Conservation (phyloP, 2,797 vertebrate species). For the Eulemur coronatus region DNA sequence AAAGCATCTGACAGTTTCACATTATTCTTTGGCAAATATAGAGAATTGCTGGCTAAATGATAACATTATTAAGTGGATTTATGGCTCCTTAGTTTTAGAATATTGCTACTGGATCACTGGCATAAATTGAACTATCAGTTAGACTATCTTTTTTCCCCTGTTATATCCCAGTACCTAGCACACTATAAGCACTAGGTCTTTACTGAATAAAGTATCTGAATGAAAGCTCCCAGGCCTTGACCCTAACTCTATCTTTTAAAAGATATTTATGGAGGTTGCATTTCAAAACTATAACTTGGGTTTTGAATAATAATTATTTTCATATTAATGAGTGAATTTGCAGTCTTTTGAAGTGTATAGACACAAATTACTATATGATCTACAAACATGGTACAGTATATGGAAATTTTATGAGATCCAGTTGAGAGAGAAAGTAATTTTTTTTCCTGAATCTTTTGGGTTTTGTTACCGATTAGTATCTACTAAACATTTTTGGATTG, state of each 20-base stretch:
- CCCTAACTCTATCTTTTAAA: not conserved
- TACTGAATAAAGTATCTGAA: constrained; percentile 11
- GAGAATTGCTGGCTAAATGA: not conserved
- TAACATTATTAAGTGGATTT: constrained; percentile 1
- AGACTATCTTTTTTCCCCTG: not conserved
- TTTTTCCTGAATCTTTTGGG: not conserved
- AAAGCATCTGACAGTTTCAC: constrained; percentile 16
- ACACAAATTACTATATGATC: not conserved
- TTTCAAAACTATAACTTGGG: not conserved
- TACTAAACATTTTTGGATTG: not conserved
- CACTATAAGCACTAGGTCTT: not conserved
- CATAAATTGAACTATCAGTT: not conserved
- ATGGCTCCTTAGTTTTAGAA: not conserved
- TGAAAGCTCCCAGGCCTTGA: not conserved
- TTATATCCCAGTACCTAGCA: not conserved
- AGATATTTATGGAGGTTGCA: not conserved
- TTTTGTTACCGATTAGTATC: constrained; percentile 35
- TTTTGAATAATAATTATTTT: constrained; percentile 44
- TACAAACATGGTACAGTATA: not conserved
- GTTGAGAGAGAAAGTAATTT: constrained; percentile 8
- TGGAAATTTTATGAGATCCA: constrained; percentile 9
- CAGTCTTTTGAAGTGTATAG: not conserved
- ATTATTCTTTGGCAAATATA: constrained; percentile 38
- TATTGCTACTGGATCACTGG: not conserved
- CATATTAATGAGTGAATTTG: not conserved